Base-by-base conservation (phyloP, 2,113 vertebrate species). In the Maccullochella peelii region DNA sequence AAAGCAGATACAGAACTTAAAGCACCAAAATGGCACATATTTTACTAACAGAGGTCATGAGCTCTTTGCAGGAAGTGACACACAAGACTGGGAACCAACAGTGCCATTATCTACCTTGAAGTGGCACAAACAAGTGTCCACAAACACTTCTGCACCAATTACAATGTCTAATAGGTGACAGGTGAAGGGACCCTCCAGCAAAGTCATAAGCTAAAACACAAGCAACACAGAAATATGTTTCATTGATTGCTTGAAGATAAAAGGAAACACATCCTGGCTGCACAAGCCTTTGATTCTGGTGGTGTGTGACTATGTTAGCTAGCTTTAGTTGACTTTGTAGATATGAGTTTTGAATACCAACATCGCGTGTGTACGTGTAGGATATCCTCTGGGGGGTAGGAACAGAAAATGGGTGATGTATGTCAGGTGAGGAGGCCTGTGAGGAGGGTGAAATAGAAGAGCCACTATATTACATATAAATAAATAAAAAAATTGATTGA, bases 201-300 rank as follows among this genome's bases (percentile, higher is more conserved):
- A 25, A 75, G 10, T 23, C 23, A 8, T 0, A 71, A 23, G 16
- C 10, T 20, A 57, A 78, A 58, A 69, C 33, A 49, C 7, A 38
- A 57, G 23, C 38, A 38, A 30, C 18, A 27, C 20, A 61, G 54
- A 68, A 69, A 65, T n/a, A 33, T 21, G 50, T 33, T 80, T 23
- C 52, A 61, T 1, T 23, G 38, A 65, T 12, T 23, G 49, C 40
- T 47, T 66, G 25, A 63, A 62, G 67, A 66, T 82, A 33, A 50
- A 76, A 72, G 52, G 52, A 88, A 86, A 89, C 80, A 74, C 78
- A 78, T 91, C 59, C 75, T 59, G 61, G 65, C 38, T 72, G 82
- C 18, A 62, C 33, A 73, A 52, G 36, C 52, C 47, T 61, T 62
- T 27, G 0, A 74, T 38, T 77, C 38, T 84, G n/a, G 14, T 57